Evolutionary conservation across 2,888 invertebrate species (phyloP).

Genomic region (Archips xylosteana): DNA sequence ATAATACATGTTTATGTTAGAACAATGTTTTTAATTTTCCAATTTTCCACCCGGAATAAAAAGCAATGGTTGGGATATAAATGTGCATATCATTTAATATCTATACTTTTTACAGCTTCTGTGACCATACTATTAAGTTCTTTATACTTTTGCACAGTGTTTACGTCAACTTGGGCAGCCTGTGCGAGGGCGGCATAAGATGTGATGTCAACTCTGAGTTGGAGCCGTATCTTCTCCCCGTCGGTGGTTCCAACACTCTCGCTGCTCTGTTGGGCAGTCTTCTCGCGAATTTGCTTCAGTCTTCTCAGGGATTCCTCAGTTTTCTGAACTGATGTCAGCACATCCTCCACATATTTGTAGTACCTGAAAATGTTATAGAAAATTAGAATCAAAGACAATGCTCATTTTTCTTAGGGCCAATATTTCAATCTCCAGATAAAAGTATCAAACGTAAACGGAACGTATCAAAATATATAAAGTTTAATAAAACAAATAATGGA

Average conservation of each 20-base stretch:
- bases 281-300: constrained; percentile 93
- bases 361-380: constrained; percentile 79
- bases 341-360: constrained; percentile 92
- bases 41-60: constrained; percentile 49
- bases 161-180: constrained; percentile 82
- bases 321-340: constrained; percentile 96
- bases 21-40: constrained; percentile 52
- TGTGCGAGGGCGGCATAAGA: constrained; percentile 88
- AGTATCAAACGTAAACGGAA: too few relatives aligned
- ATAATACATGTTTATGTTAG: constrained; percentile 83
- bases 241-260: constrained; percentile 90
- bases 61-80: constrained; percentile 55
- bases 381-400: not conserved
- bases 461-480: too few relatives aligned
- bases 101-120: constrained; percentile 85
- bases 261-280: constrained; percentile 71
- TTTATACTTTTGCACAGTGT: constrained; percentile 85
- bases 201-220: constrained; percentile 94
- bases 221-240: constrained; percentile 97
- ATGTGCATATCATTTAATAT: constrained; percentile 83
- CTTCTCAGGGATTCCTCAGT: constrained; percentile 97
- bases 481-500: too few relatives aligned
- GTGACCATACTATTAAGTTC: constrained; percentile 87
- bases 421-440: too few relatives aligned
- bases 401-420: too few relatives aligned